Conservation (phyloP, 2,888 invertebrate species). For the Anoplius nigerrimus region DNA sequence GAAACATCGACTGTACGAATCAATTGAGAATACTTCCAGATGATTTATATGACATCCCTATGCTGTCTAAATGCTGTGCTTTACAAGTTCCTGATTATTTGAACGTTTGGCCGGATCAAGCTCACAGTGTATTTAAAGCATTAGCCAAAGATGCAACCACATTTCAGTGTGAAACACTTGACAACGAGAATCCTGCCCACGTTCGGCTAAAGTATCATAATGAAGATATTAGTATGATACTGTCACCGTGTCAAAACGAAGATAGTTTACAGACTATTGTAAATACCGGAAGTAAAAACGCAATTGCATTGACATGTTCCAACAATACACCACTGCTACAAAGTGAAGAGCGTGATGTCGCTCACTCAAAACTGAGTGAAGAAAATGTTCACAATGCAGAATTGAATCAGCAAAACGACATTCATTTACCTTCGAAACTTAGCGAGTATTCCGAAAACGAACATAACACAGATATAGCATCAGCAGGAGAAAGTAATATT, state of each 20-base stretch:
- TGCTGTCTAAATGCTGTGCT: conserved; percentile 80
- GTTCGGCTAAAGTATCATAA: conserved; percentile 81
- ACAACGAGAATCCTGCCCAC: conserved; percentile 81
- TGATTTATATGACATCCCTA: conserved; percentile 78
- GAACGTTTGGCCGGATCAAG: conserved; percentile 81
- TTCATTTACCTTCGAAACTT: too few species aligned
- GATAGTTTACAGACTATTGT: too few species aligned
- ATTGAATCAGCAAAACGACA: too few species aligned
- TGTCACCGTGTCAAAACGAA: conserved; percentile 73
- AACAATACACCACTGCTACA: too few species aligned
- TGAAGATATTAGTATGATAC: conserved; percentile 80
- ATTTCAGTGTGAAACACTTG: conserved; percentile 82
- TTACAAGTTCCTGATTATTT: conserved; percentile 79
- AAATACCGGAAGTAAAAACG: too few species aligned
- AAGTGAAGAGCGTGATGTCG: too few species aligned
- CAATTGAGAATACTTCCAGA: conserved; percentile 80
- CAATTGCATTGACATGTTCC: too few species aligned
- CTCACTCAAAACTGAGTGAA: too few species aligned
- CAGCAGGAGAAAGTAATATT: too few species aligned
- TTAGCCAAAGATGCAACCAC: conserved; percentile 83
- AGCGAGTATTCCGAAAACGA: too few species aligned
- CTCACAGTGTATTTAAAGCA: conserved; percentile 81
- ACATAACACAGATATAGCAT: too few species aligned
- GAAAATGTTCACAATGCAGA: too few species aligned
- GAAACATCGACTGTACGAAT: conserved; percentile 79